Percentiles rank a stretch among this genome's conserved stretches.
phyloP scores from a whole-genome alignment of 23 tunicate species.

The Ascidia mentula region DNA sequence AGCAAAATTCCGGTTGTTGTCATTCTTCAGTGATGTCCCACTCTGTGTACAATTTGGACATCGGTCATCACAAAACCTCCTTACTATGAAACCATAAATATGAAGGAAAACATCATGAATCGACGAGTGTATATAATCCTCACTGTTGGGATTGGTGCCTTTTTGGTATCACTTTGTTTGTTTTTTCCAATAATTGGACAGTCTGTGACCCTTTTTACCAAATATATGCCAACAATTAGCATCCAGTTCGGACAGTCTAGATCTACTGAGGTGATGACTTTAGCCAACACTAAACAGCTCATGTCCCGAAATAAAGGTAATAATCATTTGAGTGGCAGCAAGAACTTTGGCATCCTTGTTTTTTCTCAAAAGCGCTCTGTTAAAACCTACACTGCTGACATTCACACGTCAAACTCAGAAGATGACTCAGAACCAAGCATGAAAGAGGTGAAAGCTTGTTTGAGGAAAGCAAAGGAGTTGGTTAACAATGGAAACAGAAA shows the following conservation, averaged over 20 bases:
- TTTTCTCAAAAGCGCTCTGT: background rate
- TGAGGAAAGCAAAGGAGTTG: slow-evolving; percentile 71
- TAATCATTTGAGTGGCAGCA: background rate
- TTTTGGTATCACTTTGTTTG: background rate
- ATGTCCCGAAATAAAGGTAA: background rate
- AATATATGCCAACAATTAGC: background rate
- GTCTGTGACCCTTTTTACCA: background rate
- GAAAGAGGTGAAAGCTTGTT: slow-evolving; percentile 64
- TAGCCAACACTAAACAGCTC: background rate
- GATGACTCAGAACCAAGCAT: slow-evolving; percentile 17
- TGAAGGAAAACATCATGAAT: too few species aligned
- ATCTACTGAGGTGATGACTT: background rate
- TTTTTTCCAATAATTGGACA: background rate
- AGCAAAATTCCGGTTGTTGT: too few species aligned
- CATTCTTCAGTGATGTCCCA: too few species aligned
- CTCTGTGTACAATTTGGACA: too few species aligned
- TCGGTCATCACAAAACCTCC: too few species aligned
- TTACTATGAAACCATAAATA: too few species aligned
- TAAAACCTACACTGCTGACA: slow-evolving; percentile 1
- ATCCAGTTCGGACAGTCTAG: background rate
- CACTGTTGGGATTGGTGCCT: background rate
- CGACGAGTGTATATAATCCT: background rate
- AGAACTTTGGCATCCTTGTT: slow-evolving; percentile 24
- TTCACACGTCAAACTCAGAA: background rate
- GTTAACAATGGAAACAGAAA: slow-evolving; percentile 69